Evolutionary conservation across 2,888 invertebrate species (phyloP), one percentile per base, ranked within the genome.

Genomic region (Hyposoter didymator): DNA sequence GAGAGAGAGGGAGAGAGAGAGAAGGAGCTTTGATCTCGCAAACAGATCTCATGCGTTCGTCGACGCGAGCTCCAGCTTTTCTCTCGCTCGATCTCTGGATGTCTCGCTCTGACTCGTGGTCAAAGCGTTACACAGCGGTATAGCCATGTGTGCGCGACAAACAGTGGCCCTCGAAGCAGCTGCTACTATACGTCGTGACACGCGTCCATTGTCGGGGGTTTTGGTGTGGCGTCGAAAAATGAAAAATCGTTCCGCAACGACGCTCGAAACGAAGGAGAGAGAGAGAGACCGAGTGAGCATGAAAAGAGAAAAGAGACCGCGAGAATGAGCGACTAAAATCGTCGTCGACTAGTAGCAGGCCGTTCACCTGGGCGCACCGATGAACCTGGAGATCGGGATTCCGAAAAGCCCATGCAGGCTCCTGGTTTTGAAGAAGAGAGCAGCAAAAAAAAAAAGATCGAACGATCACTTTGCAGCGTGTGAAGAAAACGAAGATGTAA

Each of bases 131-230:
- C 59, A 47, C 59, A 47, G 76, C 62, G 86, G 89, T 78, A 84
- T 86, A 89, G 92, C 92, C 93, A 92, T 93, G 92, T 93, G 93
- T 91, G 90, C 90, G 89, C 90, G 90, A 91, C 91, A 91, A 92
- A 92, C 92, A 92, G 92, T 90, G 90, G 92, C 91, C 74, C 81
- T 81, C 74, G 81, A 90, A 90, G 92, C 93, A 92, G 93, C 93
- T 92, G 92, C 92, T 89, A 89, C 90, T 84, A 72, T 90, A 89
- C 90, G 87, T 90, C 90, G 91, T 92, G 94, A 93, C 93, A 94
- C 93, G 93, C 93, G 93, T 93, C 93, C 92, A 94, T 94, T 94
- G 94, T 94, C 92, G 91, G 90, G 88, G 90, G 90, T 90, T 91
- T 91, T 90, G 69, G 83, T 86, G 91, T 90, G 90, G 92, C 92